Base-by-base conservation (phyloP, 2,888 invertebrate species). In the Atethmia centrago region DNA sequence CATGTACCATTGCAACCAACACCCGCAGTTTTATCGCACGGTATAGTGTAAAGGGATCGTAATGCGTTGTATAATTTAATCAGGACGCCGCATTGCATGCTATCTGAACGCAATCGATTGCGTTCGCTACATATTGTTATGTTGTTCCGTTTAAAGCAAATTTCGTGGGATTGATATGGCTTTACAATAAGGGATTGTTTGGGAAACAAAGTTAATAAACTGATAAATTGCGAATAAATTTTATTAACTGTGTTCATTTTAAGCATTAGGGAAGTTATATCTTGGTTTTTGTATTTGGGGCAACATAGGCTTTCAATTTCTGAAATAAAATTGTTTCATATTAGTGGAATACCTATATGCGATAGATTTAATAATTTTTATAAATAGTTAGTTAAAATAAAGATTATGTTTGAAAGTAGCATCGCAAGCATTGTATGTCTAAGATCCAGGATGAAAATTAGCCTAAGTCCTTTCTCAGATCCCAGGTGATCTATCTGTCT, bases 11-110 rank as follows among this genome's bases (percentile, higher is more conserved):
- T 36, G 36, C 36, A 36, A 36, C 36, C 36, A 36, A 36, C 36
- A 19, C 0, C 16, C 31, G 58, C 42, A 25, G 14, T n/a, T 2
- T n/a, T 51, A 47, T 45, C n/a, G 16, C 49, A 19, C 5, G 7
- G 59, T n/a, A 0, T 42, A 66, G 40, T 59, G 69, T 55, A 21
- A 47, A 66, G 45, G 25, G 31, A 1, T 10, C 62, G 0, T 80
- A 77, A 84, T 80, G 87, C 83, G 82, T 88, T 88, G 88, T 89
- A 90, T 91, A 91, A 93, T 94, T 91, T 85, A 90, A 92, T 92
- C 90, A 88, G 86, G 83, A 80, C 87, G 87, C 89, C 87, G 90
- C 90, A 90, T 88, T 89, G 92, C 89, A 87, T 88, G 88, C 90
- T 89, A 89, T 90, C 85, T 87, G 70, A 82, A 87, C 83, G 81